Percentiles rank a stretch among this genome's conserved stretches.
Evolutionary conservation across 2,113 vertebrate genomes (phyloP).

Genomic region (Drymodes brunneopygia): DNA sequence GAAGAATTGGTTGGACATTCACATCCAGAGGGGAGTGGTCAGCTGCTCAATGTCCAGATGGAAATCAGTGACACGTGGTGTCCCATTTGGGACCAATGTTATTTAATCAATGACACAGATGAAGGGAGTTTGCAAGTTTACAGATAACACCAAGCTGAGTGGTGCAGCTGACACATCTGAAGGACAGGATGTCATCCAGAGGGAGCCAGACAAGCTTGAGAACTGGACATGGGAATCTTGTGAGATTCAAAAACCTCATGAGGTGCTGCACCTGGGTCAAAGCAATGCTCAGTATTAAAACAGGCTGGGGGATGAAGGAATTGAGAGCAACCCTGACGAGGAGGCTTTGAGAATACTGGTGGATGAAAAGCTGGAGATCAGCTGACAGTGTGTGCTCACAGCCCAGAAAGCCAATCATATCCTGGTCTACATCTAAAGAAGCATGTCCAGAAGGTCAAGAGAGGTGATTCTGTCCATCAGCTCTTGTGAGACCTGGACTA

Average conservation of each 20-base stretch:
- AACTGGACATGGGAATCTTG: neutral
- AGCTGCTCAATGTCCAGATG: neutral
- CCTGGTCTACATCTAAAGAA: neutral
- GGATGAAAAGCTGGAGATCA: neutral
- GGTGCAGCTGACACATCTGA: neutral
- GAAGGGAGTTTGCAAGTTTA: neutral
- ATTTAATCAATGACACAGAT: neutral
- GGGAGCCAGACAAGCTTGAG: neutral
- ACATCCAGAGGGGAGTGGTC: neutral
- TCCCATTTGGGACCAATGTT: rapidly evolving
- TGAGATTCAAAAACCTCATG: neutral
- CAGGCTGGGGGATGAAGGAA: neutral
- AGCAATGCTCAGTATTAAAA: neutral
- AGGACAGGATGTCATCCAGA: neutral
- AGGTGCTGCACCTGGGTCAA: neutral
- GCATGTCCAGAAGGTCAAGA: neutral
- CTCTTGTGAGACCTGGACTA: neutral
- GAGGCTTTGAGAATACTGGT: neutral
- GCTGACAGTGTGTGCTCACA: neutral
- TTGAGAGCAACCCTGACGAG: neutral
- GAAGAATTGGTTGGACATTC: neutral
- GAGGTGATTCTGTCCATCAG: neutral
- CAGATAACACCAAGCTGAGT: neutral
- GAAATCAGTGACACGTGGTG: neutral
- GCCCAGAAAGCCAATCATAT: neutral